Percentiles rank a stretch among this genome's conserved stretches.
Evolutionary conservation across 2,113 vertebrate species (phyloP).

Genomic region (Gracilinanus agilis): DNA sequence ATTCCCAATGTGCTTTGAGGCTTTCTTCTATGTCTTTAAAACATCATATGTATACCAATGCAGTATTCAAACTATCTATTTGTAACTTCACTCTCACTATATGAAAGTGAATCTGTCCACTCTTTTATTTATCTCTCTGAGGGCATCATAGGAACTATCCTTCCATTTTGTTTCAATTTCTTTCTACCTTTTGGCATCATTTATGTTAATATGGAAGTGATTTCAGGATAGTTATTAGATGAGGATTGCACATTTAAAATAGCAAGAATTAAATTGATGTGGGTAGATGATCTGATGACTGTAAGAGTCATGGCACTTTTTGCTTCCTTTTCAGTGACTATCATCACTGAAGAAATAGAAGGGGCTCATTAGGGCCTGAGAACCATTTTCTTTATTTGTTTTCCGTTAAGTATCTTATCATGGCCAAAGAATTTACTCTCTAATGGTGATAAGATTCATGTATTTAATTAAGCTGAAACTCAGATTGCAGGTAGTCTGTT

Average conservation of each 20-base stretch:
- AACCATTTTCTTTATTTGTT: neutral
- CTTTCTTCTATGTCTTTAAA: neutral
- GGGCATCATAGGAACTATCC: neutral
- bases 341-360: neutral
- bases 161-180: neutral
- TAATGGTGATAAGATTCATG: neutral
- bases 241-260: neutral
- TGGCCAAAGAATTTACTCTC: neutral
- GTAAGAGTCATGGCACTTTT: neutral
- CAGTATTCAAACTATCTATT: neutral
- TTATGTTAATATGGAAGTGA: neutral
- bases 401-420: neutral
- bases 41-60: neutral
- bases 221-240: neutral
- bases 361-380: neutral
- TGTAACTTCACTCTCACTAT: neutral
- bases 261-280: neutral
- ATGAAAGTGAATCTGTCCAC: neutral
- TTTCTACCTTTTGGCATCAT: neutral
- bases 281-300: neutral
- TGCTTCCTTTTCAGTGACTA: neutral
- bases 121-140: neutral
- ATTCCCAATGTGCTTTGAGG: neutral
- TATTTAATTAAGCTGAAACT: neutral
- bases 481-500: neutral